phyloP scores from a whole-genome alignment of 2,888 invertebrate genomes.

The Stegana nigrithorax region DNA sequence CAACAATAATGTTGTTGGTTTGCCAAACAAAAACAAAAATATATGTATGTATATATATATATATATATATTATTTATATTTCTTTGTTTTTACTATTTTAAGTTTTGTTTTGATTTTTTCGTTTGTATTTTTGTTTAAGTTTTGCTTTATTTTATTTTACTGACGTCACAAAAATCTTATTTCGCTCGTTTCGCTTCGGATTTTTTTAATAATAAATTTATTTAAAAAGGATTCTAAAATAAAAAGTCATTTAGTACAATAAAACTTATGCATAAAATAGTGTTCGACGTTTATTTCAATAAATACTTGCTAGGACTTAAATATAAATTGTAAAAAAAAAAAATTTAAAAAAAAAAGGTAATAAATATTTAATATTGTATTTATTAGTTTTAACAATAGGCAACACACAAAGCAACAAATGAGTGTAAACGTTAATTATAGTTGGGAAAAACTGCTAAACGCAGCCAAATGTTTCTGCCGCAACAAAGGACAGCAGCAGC shows the following conservation, averaged over 20 bases:
- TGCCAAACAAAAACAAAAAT: constrained; percentile 26
- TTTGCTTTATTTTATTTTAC: constrained; percentile 38
- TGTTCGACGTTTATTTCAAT: constrained; percentile 18
- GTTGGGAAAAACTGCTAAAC: too few species aligned
- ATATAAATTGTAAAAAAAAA: constrained; percentile 30
- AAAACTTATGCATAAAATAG: neutral
- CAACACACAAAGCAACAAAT: constrained; percentile 53
- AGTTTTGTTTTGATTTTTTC: constrained; percentile 21
- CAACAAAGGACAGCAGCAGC: too few species aligned
- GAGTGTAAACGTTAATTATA: too few species aligned
- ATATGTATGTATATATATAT: constrained; percentile 27
- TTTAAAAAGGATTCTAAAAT: constrained; percentile 18
- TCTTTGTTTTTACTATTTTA: constrained; percentile 7
- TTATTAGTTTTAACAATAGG: constrained; percentile 46
- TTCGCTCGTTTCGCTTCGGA: constrained; percentile 62
- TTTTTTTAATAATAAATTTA: constrained; percentile 59
- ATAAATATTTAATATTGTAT: neutral
- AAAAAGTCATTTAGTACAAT: constrained; percentile 1
- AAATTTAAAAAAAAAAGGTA: constrained; percentile 14
- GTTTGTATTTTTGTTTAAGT: constrained; percentile 16
- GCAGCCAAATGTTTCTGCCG: too few species aligned
- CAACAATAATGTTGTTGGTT: too few species aligned
- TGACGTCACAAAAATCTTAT: constrained; percentile 68
- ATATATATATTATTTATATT: constrained; percentile 24
- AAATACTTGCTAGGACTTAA: constrained; percentile 39